These are phyloP conservation scores for Epinotia nisella DNA, from an alignment of 2,888 invertebrate species.

Conservation along the genomic window DNA sequence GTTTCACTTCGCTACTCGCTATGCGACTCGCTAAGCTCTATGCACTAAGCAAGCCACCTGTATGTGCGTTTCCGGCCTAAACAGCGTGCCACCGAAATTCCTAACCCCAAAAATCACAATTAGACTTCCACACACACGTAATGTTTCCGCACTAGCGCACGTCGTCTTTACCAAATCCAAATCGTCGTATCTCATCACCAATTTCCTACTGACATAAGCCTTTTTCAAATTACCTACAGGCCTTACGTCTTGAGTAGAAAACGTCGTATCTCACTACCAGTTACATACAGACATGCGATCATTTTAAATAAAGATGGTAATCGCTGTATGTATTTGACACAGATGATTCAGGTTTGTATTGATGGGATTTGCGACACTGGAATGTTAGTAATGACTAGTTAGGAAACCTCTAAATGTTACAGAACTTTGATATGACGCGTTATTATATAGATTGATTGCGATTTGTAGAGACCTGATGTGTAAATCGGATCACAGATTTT, in stretches of 20 bases:
- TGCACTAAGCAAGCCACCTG: too few relatives aligned
- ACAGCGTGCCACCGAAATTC: too few relatives aligned
- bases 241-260: not conserved
- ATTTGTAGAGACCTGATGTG: not conserved
- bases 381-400: slow-evolving; percentile 28
- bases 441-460: slow-evolving; percentile 3
- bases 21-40: too few relatives aligned
- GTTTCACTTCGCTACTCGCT: too few relatives aligned
- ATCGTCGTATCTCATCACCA: not conserved
- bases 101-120: not conserved
- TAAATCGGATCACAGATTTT: not conserved
- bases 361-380: slow-evolving; percentile 28
- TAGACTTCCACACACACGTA: not conserved
- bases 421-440: slow-evolving; percentile 14
- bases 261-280: not conserved
- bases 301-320: not conserved
- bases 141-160: slow-evolving; percentile 5
- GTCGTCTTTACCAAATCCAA: not conserved
- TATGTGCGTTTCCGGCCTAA: too few relatives aligned
- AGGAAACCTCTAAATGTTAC: slow-evolving; percentile 21
- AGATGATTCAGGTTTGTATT: slow-evolving; percentile 16
- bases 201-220: not conserved
- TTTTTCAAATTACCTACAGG: not conserved
- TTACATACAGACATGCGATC: not conserved
- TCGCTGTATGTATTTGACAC: slow-evolving; percentile 20